phyloP scores from a whole-genome alignment of 2,113 vertebrate genomes.

The Albula glossodonta region DNA sequence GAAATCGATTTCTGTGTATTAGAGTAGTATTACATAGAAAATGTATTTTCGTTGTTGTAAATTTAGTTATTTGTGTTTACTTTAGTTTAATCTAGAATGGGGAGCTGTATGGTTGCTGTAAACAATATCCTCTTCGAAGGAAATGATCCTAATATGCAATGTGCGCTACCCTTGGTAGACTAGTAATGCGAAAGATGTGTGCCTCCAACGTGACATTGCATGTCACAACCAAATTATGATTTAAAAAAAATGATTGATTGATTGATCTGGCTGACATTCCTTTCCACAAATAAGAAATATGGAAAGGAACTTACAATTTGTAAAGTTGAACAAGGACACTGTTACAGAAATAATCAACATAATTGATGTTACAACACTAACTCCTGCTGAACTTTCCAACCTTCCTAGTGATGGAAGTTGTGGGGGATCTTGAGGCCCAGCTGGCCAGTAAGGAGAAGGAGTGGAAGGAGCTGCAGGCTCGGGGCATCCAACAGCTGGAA shows the following conservation, averaged over 20 bases:
- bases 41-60: too few relatives aligned
- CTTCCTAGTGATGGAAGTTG: constrained; percentile 44
- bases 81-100: too few relatives aligned
- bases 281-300: not conserved
- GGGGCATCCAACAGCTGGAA: constrained; percentile 58
- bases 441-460: constrained; percentile 72
- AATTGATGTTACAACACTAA: too few relatives aligned
- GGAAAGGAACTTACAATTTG: too few relatives aligned
- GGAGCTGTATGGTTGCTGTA: too few relatives aligned
- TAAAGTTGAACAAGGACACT: not conserved
- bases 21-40: too few relatives aligned
- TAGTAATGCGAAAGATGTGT: not conserved
- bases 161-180: too few relatives aligned
- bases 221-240: not conserved
- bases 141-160: too few relatives aligned
- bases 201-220: not conserved
- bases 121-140: too few relatives aligned
- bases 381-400: not conserved
- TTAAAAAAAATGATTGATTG: too few relatives aligned
- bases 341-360: not conserved
- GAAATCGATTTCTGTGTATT: too few relatives aligned
- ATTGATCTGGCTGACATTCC: not conserved
- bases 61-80: too few relatives aligned
- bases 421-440: constrained; percentile 58
- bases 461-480: constrained; percentile 67